Evolutionary conservation across 1,140 invertebrate species (phyloP).

Genomic region (Macrotrachela quadricornifera): DNA sequence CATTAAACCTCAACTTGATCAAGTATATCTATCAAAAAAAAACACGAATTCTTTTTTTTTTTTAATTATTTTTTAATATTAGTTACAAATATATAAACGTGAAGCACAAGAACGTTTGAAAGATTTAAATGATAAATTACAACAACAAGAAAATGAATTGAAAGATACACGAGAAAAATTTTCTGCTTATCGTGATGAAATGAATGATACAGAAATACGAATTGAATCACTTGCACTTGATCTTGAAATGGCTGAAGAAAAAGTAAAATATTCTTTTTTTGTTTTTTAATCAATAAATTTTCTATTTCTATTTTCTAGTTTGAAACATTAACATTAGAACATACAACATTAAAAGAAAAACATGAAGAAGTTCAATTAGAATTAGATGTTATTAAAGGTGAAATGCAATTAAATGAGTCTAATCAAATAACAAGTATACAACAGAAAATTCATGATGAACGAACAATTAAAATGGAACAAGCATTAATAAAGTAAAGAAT

Average conservation of each 20-base stretch:
- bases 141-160: conserved; percentile 50
- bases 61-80: conserved; percentile 18
- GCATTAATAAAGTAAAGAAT: too few species aligned
- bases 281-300: too few species aligned
- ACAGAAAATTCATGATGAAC: conserved; percentile 73
- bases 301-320: too few species aligned
- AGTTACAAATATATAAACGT: conserved; percentile 64
- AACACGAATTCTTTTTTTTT: conserved; percentile 24
- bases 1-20: conserved; percentile 59
- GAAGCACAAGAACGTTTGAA: conserved; percentile 79
- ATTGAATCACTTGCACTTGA: conserved; percentile 91
- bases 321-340: conserved; percentile 49
- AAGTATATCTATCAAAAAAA: conserved; percentile 26
- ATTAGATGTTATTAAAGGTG: conserved; percentile 65
- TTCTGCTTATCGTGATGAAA: conserved; percentile 50
- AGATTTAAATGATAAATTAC: conserved; percentile 63
- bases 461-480: conserved; percentile 49
- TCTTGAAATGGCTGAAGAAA: conserved; percentile 97
- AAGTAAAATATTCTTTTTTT: too few species aligned
- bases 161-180: conserved; percentile 58
- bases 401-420: conserved; percentile 38
- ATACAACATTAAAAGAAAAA: conserved; percentile 36
- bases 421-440: conserved; percentile 46
- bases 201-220: conserved; percentile 67
- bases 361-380: conserved; percentile 75